These are phyloP conservation scores for Campylomormyrus numenius DNA, from an alignment of 2,113 vertebrate genomes.

Conservation along the genomic window DNA sequence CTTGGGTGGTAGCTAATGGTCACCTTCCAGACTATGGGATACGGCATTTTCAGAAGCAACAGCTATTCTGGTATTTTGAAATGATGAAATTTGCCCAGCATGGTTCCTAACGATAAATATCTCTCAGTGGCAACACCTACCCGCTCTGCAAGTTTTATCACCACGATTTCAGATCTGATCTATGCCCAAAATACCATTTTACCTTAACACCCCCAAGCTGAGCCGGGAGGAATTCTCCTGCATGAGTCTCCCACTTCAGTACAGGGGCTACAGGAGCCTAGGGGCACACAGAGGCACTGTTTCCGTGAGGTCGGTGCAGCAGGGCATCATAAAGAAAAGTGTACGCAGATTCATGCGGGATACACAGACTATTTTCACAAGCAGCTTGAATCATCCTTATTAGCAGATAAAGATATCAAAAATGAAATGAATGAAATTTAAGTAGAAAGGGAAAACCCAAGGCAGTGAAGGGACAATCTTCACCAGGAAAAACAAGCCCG, in stretches of 20 bases:
- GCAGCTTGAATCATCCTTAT: constrained; percentile 5
- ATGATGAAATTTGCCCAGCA: neutral
- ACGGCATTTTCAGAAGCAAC: neutral
- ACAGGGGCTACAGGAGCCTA: neutral
- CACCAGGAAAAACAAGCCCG: neutral
- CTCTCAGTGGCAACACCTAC: neutral
- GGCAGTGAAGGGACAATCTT: neutral
- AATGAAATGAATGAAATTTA: neutral
- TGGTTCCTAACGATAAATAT: neutral
- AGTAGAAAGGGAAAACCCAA: neutral
- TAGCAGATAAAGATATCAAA: neutral
- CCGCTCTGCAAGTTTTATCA: neutral
- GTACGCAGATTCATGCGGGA: neutral
- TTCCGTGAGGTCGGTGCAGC: neutral
- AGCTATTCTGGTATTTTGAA: neutral
- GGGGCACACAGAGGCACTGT: neutral
- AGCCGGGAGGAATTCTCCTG: neutral
- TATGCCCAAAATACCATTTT: neutral
- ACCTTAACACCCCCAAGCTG: neutral
- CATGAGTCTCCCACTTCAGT: neutral
- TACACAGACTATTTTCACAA: neutral
- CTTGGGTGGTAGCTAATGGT: neutral
- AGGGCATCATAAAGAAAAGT: neutral
- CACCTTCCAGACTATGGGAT: neutral
- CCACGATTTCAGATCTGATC: neutral